Percentiles rank a stretch among this genome's conserved stretches.
Conservation (phyloP, 2,888 invertebrate species). For the Drosophila mimetica region DNA sequence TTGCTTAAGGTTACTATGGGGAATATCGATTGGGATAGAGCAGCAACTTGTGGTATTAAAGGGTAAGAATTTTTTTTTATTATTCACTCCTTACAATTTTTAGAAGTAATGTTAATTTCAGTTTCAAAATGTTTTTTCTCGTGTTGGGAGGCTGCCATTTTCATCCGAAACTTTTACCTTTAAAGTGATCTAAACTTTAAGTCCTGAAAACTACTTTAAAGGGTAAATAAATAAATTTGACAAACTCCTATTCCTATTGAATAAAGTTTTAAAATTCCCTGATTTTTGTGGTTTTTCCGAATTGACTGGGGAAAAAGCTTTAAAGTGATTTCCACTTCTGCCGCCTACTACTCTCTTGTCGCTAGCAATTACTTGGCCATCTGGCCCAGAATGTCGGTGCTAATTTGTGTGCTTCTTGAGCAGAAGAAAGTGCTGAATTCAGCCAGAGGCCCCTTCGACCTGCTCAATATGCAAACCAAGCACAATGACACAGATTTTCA, state of each 20-base stretch:
- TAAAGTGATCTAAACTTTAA: neutral
- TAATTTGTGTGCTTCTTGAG: conserved; percentile 48
- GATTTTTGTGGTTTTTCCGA: neutral
- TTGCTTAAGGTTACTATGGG: neutral
- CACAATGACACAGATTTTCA: conserved; percentile 73
- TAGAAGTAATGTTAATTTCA: too few relatives aligned
- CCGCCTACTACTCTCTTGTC: conserved; percentile 40
- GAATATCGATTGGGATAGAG: neutral
- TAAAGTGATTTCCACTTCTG: conserved; percentile 44
- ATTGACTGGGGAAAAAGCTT: conserved; percentile 15
- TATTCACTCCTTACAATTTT: too few relatives aligned
- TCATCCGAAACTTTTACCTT: too few relatives aligned
- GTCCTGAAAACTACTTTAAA: neutral
- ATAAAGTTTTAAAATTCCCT: neutral
- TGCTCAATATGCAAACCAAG: conserved; percentile 59
- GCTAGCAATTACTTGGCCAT: conserved; percentile 30
- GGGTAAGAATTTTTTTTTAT: too few relatives aligned
- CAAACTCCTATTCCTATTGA: neutral
- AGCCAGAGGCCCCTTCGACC: conserved; percentile 15
- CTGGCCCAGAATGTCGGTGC: conserved; percentile 43
- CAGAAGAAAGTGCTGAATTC: conserved; percentile 27
- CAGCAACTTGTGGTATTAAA: neutral
- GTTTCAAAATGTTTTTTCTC: too few relatives aligned
- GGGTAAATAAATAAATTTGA: neutral
- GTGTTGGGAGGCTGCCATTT: too few relatives aligned